Conservation (phyloP, 64 coral and sea anemone genomes). For the Montipora efflorescens region DNA sequence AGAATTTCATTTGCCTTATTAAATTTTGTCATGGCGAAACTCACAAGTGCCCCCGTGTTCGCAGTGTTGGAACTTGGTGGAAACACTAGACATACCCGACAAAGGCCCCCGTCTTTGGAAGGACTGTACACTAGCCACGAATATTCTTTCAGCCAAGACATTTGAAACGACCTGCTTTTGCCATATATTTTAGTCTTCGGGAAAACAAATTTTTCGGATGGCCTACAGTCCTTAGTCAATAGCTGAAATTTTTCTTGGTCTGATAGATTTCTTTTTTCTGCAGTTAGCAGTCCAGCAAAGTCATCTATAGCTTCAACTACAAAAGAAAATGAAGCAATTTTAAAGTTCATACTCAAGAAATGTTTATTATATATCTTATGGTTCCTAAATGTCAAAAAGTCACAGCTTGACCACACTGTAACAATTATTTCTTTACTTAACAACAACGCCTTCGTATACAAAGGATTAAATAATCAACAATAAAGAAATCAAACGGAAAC, state of each 20-base stretch:
- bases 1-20: slow-evolving; percentile 4
- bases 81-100: slow-evolving; percentile 41
- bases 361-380: not conserved
- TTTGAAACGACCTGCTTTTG: not conserved
- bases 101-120: slow-evolving; percentile 47
- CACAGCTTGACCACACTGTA: not conserved
- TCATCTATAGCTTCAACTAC: slow-evolving; percentile 37
- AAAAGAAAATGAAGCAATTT: slow-evolving; percentile 12
- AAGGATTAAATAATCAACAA: slow-evolving; percentile 16
- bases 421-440: not conserved
- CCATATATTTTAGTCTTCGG: slow-evolving; percentile 40
- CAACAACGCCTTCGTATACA: slow-evolving; percentile 1
- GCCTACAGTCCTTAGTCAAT: slow-evolving; percentile 23
- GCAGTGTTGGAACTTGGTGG: slow-evolving; percentile 41
- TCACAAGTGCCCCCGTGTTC: not conserved
- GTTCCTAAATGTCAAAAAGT: not conserved
- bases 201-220: slow-evolving; percentile 43
- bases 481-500: not conserved
- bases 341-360: slow-evolving; percentile 1
- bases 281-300: slow-evolving; percentile 35
- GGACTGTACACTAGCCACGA: slow-evolving; percentile 52
- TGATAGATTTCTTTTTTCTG: slow-evolving; percentile 17
- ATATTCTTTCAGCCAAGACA: no score
- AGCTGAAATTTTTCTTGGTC: slow-evolving; percentile 34
- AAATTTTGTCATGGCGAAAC: no score